phyloP scores from a whole-genome alignment of 2,113 vertebrate genomes.

The Pholis gunnellus region DNA sequence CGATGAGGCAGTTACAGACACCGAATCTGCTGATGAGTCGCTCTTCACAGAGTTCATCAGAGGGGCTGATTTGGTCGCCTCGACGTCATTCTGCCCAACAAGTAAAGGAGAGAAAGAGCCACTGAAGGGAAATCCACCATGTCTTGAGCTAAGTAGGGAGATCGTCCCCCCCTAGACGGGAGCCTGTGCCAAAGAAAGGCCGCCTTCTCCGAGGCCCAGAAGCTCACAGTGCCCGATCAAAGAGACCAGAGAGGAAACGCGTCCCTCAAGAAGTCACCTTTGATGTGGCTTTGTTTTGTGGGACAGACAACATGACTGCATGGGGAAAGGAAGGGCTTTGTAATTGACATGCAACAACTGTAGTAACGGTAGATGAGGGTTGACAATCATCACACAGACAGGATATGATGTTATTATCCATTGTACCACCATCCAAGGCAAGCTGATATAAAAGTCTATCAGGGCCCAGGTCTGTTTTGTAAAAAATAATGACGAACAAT shows the following conservation, averaged over 20 bases:
- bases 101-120: constrained; percentile 32
- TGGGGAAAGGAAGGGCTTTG: constrained; percentile 15
- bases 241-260: constrained; percentile 46
- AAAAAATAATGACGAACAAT: not conserved
- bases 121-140: constrained; percentile 42
- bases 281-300: constrained; percentile 67
- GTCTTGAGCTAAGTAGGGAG: constrained; percentile 32
- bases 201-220: constrained; percentile 35
- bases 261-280: constrained; percentile 39
- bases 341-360: constrained; percentile 33
- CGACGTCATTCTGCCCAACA: constrained; percentile 89
- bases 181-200: constrained; percentile 48
- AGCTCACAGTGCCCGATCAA: constrained; percentile 52
- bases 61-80: constrained; percentile 86
- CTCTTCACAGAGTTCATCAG: constrained; percentile 88
- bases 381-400: constrained; percentile 9
- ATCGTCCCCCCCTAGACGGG: constrained; percentile 40
- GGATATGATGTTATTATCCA: constrained; percentile 5
- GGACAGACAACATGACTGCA: constrained; percentile 53
- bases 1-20: constrained; percentile 78
- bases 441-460: not conserved
- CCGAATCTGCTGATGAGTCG: constrained; percentile 73
- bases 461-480: not conserved
- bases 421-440: not conserved
- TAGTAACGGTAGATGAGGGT: not conserved